These are phyloP conservation scores for Neuroterus valhalla DNA, from an alignment of 1,140 invertebrate genomes.

Conservation along the genomic window DNA sequence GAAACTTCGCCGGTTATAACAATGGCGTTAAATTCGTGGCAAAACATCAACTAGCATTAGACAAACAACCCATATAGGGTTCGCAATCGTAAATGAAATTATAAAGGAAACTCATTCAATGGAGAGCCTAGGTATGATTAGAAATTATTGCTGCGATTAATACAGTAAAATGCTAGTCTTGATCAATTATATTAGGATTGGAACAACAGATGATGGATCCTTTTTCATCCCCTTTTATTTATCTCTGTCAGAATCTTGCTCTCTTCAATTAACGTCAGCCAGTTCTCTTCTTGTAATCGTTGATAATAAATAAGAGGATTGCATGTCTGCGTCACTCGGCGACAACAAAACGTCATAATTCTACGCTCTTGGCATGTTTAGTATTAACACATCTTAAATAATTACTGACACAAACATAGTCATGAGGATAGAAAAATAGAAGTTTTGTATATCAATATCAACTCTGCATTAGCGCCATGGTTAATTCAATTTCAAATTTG, in stretches of 20 bases:
- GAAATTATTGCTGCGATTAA: too few relatives aligned
- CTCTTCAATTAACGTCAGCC: neutral
- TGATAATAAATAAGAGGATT: constrained; percentile 41
- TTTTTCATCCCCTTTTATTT: too few relatives aligned
- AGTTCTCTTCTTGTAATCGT: neutral
- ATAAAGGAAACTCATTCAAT: too few relatives aligned
- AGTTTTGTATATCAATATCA: neutral
- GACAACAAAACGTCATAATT: constrained; percentile 45
- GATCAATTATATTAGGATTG: too few relatives aligned
- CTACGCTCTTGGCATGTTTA: constrained; percentile 57
- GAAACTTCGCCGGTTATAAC: constrained; percentile 6
- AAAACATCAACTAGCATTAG: constrained; percentile 8
- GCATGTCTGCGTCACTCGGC: constrained; percentile 38
- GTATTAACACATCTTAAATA: constrained; percentile 70
- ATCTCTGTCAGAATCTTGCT: neutral
- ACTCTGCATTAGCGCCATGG: constrained; percentile 55
- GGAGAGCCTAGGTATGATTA: too few relatives aligned
- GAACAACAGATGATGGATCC: too few relatives aligned
- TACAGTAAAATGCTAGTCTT: too few relatives aligned
- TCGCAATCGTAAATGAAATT: constrained; percentile 1
- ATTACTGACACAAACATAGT: constrained; percentile 54
- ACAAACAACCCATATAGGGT: neutral
- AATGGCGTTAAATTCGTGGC: neutral
- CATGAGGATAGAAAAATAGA: constrained; percentile 18
- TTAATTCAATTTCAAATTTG: constrained; percentile 33